phyloP scores from a whole-genome alignment of 2,888 invertebrate genomes.

The Carpatolechia fugitivella region DNA sequence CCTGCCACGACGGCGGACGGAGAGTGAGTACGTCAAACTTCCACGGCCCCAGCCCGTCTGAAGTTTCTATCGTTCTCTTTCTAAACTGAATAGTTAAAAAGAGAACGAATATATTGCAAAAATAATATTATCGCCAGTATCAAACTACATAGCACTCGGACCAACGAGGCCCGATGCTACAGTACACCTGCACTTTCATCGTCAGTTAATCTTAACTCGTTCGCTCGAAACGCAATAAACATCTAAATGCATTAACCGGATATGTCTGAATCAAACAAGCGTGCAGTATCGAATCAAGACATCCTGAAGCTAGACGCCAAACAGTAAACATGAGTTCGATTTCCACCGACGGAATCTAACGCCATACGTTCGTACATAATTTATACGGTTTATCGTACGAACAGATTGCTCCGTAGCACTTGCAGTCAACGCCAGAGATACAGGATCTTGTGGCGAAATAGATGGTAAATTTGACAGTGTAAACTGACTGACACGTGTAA shows the following conservation, averaged over 20 bases:
- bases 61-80: too few relatives aligned
- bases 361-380: slow-evolving; percentile 37
- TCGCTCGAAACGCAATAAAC: background rate
- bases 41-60: too few relatives aligned
- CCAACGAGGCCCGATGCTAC: too few relatives aligned
- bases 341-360: background rate
- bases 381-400: slow-evolving; percentile 50
- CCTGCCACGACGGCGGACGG: too few relatives aligned
- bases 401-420: slow-evolving; percentile 38
- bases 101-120: too few relatives aligned
- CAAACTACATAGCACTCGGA: too few relatives aligned
- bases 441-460: slow-evolving; percentile 4
- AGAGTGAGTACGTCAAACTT: too few relatives aligned
- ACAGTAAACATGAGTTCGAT: slow-evolving; percentile 10
- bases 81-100: too few relatives aligned
- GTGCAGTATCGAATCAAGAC: slow-evolving; percentile 1
- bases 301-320: slow-evolving; percentile 3
- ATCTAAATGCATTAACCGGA: background rate
- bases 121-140: too few relatives aligned
- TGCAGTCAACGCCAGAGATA: slow-evolving; percentile 35
- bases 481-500: background rate
- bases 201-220: background rate
- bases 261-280: background rate
- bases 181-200: too few relatives aligned
- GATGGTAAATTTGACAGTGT: slow-evolving; percentile 1